Base-by-base conservation (phyloP, 1,140 invertebrate species). In the Bombyx mandarina region DNA sequence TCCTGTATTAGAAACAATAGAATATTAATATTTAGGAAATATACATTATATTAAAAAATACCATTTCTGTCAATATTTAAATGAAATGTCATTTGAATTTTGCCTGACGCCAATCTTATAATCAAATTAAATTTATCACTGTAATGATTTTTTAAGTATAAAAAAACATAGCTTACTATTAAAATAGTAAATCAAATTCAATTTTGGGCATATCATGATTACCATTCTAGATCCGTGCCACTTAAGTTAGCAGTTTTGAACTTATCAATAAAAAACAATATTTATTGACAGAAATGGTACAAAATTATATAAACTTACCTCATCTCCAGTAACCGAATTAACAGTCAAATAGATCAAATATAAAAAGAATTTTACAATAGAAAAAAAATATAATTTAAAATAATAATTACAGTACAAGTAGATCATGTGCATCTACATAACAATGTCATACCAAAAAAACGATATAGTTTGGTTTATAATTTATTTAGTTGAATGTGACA, bases 321-420 rank as follows among this genome's bases (percentile, higher is more conserved):
- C 8, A n/a, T 47, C 26, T 26, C 12, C 26, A 9, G 10, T 18
- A 42, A 43, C 59, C 43, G 54, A 18, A 43, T 52, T 50, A 49
- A 47, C 43, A 35, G 47, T 43, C 46, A 54, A 50, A 62, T 56
- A 52, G 76, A 73, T 74, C 59, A 73, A 75, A 78, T 56, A 18
- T 1, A 18, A 18, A 67, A 59, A 64, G 35, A 12, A 47, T 54
- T 66, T 66, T 83, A 82, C 65, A 84, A 83, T 84, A 84, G 74
- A 84, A 86, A 81, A 35, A 84, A 86, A 66, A 80, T 84, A 86
- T 86, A 86, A 84, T 86, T 84, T 86, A 86, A 86, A 83, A 84
- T 82, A 84, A 51, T 10, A 86, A 86, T 86, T 86, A 86, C 79
- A 86, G 70, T 82, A 83, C 77, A 84, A 84, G 74, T 75, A 78